Base-by-base conservation (phyloP, 2,888 invertebrate genomes). In the Ischnus inquisitorius region DNA sequence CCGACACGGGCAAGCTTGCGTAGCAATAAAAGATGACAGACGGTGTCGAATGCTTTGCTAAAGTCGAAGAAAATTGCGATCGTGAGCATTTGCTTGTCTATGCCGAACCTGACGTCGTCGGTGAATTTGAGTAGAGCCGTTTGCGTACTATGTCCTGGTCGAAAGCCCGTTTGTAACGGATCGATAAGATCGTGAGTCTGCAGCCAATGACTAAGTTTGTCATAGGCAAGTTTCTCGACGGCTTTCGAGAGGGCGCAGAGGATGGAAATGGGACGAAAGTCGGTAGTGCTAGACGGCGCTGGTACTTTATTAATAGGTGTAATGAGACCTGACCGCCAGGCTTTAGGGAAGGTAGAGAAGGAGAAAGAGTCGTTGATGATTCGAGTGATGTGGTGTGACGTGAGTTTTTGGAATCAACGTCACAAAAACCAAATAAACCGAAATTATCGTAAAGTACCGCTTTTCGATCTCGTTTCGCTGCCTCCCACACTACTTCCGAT, bases 241-340 rank as follows among this genome's bases (percentile, higher is more conserved):
- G 39, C 54, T 62, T 79, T 79, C 1, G 79, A 34, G 12, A 72
- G 34, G 8, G 54, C 5, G 41, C 79, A 79, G 0, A 79, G 48
- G 5, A 71, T 41, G 8, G 68, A 69, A 3, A 68, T 68, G 1
- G 68, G 78, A 8, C 78, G 10, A 46, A 48, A 69, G 8, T 77
- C 62, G 14, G 62, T 22, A n/a, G 43, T 43, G 1, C 25, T 28
- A 2, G 3, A 3, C 4, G 60, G 60, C 4, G 3, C 6, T 3
- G 28, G 5, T 4, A 51, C 51, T 16, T 51, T 51, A 51, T 51
- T 51, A 3, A 51, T 51, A 0, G 51, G 51, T 4, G 51, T 51
- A 2, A 51, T 51, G 12, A 60, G 25, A 14, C 12, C 25, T 2
- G 28, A 28, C 5, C 34, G 28, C 28, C 25, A 60, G 3, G 22